Conservation (phyloP, 2,888 invertebrate genomes). For the Eupithecia inturbata region DNA sequence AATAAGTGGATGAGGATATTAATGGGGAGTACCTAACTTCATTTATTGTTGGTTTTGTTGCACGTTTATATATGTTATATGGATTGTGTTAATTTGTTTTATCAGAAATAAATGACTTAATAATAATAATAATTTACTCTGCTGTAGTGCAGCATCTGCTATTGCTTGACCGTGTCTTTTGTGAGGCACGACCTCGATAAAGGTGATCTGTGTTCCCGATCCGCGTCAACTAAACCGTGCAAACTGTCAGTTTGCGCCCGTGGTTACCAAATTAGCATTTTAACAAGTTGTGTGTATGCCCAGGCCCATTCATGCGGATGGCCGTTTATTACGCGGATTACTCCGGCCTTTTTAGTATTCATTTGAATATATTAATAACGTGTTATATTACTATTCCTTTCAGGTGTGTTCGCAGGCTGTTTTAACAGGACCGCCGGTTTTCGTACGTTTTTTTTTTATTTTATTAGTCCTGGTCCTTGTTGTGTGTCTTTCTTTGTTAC, state of each 20-base stretch:
- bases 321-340: constrained; percentile 31
- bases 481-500: neutral
- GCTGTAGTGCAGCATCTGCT: neutral
- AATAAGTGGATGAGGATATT: too few relatives aligned
- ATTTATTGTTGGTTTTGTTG: too few relatives aligned
- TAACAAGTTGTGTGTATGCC: constrained; percentile 37
- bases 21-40: too few relatives aligned
- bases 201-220: neutral
- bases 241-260: constrained; percentile 12
- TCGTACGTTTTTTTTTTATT: constrained; percentile 2
- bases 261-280: constrained; percentile 36
- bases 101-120: too few relatives aligned
- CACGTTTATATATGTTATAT: too few relatives aligned
- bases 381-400: constrained; percentile 18
- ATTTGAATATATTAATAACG: constrained; percentile 38
- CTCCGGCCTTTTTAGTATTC: constrained; percentile 33
- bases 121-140: too few relatives aligned
- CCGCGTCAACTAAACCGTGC: neutral
- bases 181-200: neutral
- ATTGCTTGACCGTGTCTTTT: neutral
- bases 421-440: neutral
- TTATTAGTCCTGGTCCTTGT: neutral
- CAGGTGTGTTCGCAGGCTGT: constrained; percentile 9
- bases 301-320: constrained; percentile 33
- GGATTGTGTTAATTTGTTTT: too few relatives aligned